A percentile compares a stretch with the other conserved stretches of the same genome.
phyloP scores from a whole-genome alignment of 37 sponge, comb jelly and placozoan genomes.

The Mnemiopsis leidyi region DNA sequence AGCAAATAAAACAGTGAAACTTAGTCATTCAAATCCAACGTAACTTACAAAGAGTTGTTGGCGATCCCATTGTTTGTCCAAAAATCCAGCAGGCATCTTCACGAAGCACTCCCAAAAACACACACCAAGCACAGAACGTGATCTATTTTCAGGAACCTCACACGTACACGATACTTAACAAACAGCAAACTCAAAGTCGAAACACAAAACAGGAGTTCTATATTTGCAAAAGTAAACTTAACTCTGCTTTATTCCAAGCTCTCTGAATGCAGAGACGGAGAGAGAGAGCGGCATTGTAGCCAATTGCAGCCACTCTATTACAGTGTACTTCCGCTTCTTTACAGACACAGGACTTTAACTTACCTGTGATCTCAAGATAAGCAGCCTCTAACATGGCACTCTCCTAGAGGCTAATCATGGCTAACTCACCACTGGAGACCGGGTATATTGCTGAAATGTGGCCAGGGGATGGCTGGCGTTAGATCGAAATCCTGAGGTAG shows the following conservation, averaged over 20 bases:
- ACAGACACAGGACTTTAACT: neutral
- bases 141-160: neutral
- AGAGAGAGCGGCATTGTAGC: neutral
- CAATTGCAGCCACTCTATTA: neutral
- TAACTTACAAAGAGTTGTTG: constrained; percentile 41
- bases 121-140: too few species aligned
- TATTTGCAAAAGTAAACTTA: neutral
- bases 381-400: neutral
- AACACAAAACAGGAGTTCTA: neutral
- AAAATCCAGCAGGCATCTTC: constrained; percentile 4
- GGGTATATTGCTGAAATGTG: too few species aligned
- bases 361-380: neutral
- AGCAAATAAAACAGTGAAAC: too few species aligned
- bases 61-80: constrained; percentile 45
- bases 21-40: too few species aligned
- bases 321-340: neutral
- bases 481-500: too few species aligned
- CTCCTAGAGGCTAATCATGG: neutral
- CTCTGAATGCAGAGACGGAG: neutral
- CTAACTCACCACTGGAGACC: too few species aligned
- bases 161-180: too few species aligned
- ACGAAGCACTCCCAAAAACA: neutral
- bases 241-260: neutral
- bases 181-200: too few species aligned
- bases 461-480: too few species aligned